Evolutionary conservation across 2,888 invertebrate species (phyloP), one percentile per base, ranked within the genome.

Genomic region (Acanthopleura granulata): DNA sequence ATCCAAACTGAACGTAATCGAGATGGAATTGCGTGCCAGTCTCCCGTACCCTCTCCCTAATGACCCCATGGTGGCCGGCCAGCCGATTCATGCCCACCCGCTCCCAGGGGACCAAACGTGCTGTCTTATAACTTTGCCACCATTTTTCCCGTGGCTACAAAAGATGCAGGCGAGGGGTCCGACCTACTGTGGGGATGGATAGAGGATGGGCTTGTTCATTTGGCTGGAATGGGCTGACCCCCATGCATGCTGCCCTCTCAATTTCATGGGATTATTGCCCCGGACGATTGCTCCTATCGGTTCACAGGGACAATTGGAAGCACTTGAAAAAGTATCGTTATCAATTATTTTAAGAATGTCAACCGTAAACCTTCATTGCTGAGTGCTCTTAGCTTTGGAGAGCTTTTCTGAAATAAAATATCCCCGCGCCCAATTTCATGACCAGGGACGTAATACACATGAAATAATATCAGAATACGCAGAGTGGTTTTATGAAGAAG

Each of bases 21-120:
- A 66, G 66, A 66, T 66, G 66, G 66, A 66, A 66, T 66, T 66
- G 66, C 66, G 66, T 66, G 66, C 66, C 66, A 27, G 25, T 66
- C 27, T 18, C 29, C 66, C 29, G 16, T 27, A 27, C 16, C 25
- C 29, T 22, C 14, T 16, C 22, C 15, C 22, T 66, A 66, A 66
- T 66, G 27, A 66, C 22, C 22, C 29, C 16, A 6, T 27, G 29
- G 66, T 66, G 25, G 66, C 25, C 29, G 27, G 27, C 22, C 18
- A 66, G 22, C 16, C 27, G 29, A 3, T 66, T 66, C 29, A 66
- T 66, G 29, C 27, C 25, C 66, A 22, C 22, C 29, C 22, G 15
- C 29, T 66, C 66, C 66, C 66, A 6, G 6, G 66, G 66, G 66
- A 27, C 22, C 15, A 22, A 25, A 66, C 66, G 66, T 66, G 66